Base-by-base conservation (phyloP, 2,113 vertebrate species). In the Myrmecophaga tridactyla region DNA sequence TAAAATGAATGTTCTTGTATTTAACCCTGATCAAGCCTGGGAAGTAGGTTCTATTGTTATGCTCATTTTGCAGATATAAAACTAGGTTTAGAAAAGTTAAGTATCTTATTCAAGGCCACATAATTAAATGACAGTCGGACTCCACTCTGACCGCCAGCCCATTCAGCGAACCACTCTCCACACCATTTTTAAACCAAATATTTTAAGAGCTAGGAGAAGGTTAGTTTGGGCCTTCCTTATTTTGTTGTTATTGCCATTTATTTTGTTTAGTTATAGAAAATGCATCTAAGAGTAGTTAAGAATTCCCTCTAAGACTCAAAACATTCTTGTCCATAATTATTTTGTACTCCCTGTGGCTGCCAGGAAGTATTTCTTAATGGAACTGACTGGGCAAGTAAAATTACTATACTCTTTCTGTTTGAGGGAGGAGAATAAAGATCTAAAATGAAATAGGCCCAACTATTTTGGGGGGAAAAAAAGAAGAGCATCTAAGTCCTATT, bases 181-280 rank as follows among this genome's bases (percentile, higher is more conserved):
- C n/a, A 1, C 41, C 69, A 81, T 56, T 70, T 86, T 89, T 67
- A 83, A 58, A 75, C 6, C 58, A 11, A 56, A 13, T 75, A 58
- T 78, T 72, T 81, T 77, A 65, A 86, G 69, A 84, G 7, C 69
- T 76, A 31, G 46, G 51, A 53, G 67, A 41, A 80, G 53, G n/a
- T 82, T 77, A 29, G 6, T 70, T 76, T 72, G 14, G 23, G 34
- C 12, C 25, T n/a, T 69, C 34, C 21, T 92, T 69, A 7, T 73
- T 81, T 91, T 90, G 53, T 84, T 87, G 62, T 91, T 88, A 69
- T 36, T 95, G 46, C 82, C 60, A 36, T 41, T 86, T 90, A 67
- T 43, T 92, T 94, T 69, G 34, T 75, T 92, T 94, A 89, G 83
- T 43, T 27, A 94, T 6, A 88, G 93, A 83, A 82, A 77, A 86